Evolutionary conservation across 92 coral and sea anemone genomes (phyloP).

Genomic region (Epizoanthus stellaris): DNA sequence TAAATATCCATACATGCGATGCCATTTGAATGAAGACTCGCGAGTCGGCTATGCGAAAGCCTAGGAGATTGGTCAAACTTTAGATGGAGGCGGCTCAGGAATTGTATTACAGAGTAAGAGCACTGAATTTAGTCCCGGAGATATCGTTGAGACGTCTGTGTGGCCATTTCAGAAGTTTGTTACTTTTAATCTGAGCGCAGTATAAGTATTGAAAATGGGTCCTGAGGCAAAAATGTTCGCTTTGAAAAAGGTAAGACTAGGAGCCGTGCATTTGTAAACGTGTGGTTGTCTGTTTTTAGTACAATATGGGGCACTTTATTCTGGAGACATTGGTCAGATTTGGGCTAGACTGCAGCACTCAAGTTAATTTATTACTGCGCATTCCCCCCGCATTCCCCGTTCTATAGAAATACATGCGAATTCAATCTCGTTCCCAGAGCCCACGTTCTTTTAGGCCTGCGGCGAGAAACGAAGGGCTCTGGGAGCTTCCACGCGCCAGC

Average conservation of each 20-base stretch:
- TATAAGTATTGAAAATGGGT: background rate
- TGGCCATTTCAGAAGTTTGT: slow-evolving; percentile 86
- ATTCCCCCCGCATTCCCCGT: too few relatives aligned
- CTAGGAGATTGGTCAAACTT: slow-evolving; percentile 68
- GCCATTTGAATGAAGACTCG: slow-evolving; percentile 68
- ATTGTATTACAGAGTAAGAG: slow-evolving; percentile 65
- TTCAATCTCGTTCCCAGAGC: too few relatives aligned
- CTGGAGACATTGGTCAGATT: too few relatives aligned
- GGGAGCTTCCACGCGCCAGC: too few relatives aligned
- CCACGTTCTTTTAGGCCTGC: too few relatives aligned
- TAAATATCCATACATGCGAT: slow-evolving; percentile 82
- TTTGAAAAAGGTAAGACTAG: slow-evolving; percentile 46
- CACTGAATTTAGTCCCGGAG: slow-evolving; percentile 59
- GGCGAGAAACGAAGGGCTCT: too few relatives aligned
- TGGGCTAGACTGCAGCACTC: too few relatives aligned
- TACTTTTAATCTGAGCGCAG: slow-evolving; percentile 36
- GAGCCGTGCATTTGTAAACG: too few relatives aligned
- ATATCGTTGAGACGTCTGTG: slow-evolving; percentile 51
- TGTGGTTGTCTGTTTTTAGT: too few relatives aligned
- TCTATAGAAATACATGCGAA: too few relatives aligned
- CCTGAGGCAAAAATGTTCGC: background rate
- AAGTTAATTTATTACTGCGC: too few relatives aligned
- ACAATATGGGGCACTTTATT: too few relatives aligned
- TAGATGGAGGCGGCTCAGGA: slow-evolving; percentile 72
- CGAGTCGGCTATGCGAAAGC: slow-evolving; percentile 57